Percentiles rank a stretch among this genome's conserved stretches.
Conservation (phyloP, 2,113 vertebrate genomes). For the Artemisiospiza belli region DNA sequence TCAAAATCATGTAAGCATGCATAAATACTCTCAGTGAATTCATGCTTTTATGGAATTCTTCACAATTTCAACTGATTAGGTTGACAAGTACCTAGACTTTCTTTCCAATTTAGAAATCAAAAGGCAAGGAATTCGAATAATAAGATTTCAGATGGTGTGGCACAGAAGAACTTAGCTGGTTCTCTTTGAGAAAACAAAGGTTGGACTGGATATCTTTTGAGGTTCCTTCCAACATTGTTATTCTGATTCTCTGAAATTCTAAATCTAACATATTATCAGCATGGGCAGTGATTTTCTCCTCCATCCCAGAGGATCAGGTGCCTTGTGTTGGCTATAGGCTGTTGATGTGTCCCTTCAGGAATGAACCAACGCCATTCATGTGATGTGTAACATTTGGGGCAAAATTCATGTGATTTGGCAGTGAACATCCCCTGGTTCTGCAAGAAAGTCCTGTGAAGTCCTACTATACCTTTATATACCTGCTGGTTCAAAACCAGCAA, state of each 20-base stretch:
- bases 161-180: not conserved
- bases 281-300: not conserved
- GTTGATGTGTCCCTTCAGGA: not conserved
- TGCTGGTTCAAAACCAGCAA: not conserved
- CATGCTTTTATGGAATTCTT: constrained; percentile 3
- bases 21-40: not conserved
- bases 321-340: not conserved
- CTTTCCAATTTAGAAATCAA: not conserved
- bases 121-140: not conserved
- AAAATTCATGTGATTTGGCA: not conserved
- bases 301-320: not conserved
- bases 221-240: not conserved
- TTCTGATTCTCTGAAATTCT: not conserved
- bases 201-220: not conserved
- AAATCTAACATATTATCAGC: not conserved
- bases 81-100: not conserved
- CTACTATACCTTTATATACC: not conserved
- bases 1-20: constrained; percentile 1
- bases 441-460: not conserved
- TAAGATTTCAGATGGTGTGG: not conserved
- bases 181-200: not conserved
- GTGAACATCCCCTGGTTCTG: not conserved
- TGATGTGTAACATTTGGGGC: not conserved
- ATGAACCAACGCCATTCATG: not conserved
- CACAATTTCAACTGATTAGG: constrained; percentile 37